Evolutionary conservation across 2,113 vertebrate genomes (phyloP).

Genomic region (Pygoscelis antarcticus): DNA sequence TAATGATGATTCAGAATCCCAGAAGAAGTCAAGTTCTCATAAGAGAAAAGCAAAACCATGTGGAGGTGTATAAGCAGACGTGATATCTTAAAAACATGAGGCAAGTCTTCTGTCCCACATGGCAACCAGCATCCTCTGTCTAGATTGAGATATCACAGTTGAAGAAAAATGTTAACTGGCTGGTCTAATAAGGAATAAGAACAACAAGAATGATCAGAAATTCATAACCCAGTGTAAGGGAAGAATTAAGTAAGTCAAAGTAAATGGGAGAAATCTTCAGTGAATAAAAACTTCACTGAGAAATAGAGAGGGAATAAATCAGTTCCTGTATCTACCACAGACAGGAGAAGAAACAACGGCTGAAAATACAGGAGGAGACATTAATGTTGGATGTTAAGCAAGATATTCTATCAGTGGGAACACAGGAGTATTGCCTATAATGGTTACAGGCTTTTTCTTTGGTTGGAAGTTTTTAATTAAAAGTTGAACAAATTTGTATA

Average conservation of each 20-base stretch:
- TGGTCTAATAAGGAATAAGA: not conserved
- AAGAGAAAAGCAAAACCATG: not conserved
- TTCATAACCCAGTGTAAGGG: not conserved
- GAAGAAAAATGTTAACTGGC: not conserved
- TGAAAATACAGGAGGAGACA: not conserved
- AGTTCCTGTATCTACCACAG: not conserved
- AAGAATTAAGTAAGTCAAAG: not conserved
- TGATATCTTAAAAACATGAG: not conserved
- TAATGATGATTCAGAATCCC: not conserved
- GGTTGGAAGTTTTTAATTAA: not conserved
- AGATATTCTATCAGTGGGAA: not conserved
- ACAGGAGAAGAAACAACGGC: not conserved
- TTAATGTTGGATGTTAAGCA: not conserved
- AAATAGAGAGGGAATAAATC: not conserved
- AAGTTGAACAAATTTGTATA: not conserved
- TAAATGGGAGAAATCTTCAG: not conserved
- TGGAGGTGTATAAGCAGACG: fast-evolving
- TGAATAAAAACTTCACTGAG: not conserved
- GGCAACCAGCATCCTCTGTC: not conserved
- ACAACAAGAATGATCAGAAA: not conserved
- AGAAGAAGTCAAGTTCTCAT: not conserved
- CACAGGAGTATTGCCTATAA: not conserved
- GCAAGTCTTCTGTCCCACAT: not conserved
- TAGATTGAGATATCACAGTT: not conserved
- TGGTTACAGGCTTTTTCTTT: not conserved